Evolutionary conservation across 2,113 vertebrate genomes (phyloP).

Genomic region (Orycteropus afer): DNA sequence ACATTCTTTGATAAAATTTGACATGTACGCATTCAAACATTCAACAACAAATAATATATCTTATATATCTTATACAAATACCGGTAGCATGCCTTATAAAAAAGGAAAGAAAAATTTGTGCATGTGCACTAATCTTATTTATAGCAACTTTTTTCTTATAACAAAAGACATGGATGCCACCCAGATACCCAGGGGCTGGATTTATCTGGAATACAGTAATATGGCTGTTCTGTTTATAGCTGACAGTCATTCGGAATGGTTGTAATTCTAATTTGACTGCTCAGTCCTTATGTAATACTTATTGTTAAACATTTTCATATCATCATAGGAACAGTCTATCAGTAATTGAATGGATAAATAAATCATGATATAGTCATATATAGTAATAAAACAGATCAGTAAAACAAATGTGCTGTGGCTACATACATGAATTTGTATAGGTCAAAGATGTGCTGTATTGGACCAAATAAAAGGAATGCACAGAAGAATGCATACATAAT

Average conservation of each 20-base stretch:
- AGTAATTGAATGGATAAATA: not conserved
- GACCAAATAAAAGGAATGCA: too few relatives aligned
- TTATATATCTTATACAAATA: too few relatives aligned
- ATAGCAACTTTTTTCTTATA: not conserved
- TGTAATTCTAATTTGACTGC: not conserved
- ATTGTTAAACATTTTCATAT: slow-evolving; percentile 12
- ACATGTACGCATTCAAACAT: not conserved
- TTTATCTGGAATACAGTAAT: not conserved
- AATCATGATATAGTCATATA: not conserved
- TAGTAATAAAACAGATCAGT: slow-evolving; percentile 6
- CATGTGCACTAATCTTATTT: not conserved
- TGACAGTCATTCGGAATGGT: not conserved
- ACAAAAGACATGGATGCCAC: not conserved
- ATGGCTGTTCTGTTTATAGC: not conserved
- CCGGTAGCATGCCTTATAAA: too few relatives aligned
- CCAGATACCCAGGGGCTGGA: not conserved
- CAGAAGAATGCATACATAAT: too few relatives aligned
- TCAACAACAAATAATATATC: too few relatives aligned
- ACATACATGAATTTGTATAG: too few relatives aligned
- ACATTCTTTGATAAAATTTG: not conserved
- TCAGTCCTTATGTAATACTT: not conserved
- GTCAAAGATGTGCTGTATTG: too few relatives aligned
- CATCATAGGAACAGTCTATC: not conserved
- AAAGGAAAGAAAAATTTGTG: not conserved
- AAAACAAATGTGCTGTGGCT: not conserved